Conservation (phyloP, 2,888 invertebrate species). For the Ligdia adustata region DNA sequence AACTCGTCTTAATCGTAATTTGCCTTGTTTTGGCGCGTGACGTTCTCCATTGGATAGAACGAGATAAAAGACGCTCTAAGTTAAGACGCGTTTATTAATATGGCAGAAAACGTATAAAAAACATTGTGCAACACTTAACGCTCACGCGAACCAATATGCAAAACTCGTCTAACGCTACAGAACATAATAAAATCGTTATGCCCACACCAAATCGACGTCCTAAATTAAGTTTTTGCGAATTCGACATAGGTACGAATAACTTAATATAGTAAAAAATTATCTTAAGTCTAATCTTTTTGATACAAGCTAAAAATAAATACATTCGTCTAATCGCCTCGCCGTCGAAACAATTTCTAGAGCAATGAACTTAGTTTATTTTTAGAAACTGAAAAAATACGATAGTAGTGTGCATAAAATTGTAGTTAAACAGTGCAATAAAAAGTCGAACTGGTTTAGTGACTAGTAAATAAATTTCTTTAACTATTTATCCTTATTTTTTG, state of each 20-base stretch:
- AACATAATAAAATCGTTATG: conserved; percentile 25
- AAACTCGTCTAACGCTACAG: conserved; percentile 12
- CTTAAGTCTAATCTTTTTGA: no score
- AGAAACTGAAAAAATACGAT: not conserved
- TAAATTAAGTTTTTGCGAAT: conserved; percentile 21
- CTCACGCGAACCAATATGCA: conserved; percentile 11
- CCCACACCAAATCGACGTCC: conserved; percentile 1
- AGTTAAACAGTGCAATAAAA: not conserved
- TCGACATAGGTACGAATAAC: no score
- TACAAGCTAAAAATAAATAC: not conserved
- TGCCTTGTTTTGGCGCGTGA: no score
- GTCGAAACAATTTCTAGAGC: conserved; percentile 11
- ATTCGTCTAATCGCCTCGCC: no score
- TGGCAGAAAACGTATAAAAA: no score
- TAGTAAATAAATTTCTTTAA: no score
- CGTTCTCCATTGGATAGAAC: no score
- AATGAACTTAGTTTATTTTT: conserved; percentile 14
- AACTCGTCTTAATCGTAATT: no score
- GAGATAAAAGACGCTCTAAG: no score
- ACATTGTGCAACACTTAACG: conserved; percentile 26
- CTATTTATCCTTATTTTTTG: no score
- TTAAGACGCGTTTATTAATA: no score
- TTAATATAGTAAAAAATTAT: conserved; percentile 13
- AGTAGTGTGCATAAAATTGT: not conserved
- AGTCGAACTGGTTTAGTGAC: not conserved